Percentiles rank a stretch among this genome's conserved stretches.
phyloP scores from a whole-genome alignment of 2,888 invertebrate genomes.

The Ophion costatus region DNA sequence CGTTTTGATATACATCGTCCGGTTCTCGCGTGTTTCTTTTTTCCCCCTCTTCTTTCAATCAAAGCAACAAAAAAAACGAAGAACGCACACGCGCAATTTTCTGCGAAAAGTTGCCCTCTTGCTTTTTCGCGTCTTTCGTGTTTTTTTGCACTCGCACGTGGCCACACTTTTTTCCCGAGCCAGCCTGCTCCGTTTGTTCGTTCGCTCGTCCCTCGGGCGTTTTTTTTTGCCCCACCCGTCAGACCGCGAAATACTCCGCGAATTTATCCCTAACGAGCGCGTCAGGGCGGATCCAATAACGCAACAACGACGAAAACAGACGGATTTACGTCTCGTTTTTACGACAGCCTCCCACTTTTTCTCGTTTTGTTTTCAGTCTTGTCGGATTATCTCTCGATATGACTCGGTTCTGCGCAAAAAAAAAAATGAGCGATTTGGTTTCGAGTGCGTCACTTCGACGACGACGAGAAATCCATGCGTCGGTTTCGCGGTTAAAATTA shows the following conservation, averaged over 20 bases:
- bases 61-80: background rate
- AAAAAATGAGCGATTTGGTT: constrained; percentile 58
- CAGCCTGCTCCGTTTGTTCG: background rate
- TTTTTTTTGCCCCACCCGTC: constrained; percentile 27
- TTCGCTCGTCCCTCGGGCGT: background rate
- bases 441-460: constrained; percentile 4
- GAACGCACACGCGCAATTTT: background rate
- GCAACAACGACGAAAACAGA: constrained; percentile 28
- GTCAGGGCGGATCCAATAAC: constrained; percentile 42
- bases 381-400: constrained; percentile 67
- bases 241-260: constrained; percentile 19
- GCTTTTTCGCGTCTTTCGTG: background rate
- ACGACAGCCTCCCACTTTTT: constrained; percentile 28
- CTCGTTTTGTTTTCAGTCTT: constrained; percentile 71
- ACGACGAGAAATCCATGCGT: background rate
- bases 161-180: background rate
- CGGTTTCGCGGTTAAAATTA: background rate
- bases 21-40: background rate
- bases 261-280: constrained; percentile 49
- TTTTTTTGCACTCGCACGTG: background rate
- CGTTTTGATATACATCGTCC: background rate
- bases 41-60: background rate
- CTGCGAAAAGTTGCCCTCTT: background rate
- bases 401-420: constrained; percentile 46
- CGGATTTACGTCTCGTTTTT: constrained; percentile 35